Evolutionary conservation across 1,140 invertebrate genomes (phyloP), one percentile per base, ranked within the genome.

Genomic region (Brachionus rubens): DNA sequence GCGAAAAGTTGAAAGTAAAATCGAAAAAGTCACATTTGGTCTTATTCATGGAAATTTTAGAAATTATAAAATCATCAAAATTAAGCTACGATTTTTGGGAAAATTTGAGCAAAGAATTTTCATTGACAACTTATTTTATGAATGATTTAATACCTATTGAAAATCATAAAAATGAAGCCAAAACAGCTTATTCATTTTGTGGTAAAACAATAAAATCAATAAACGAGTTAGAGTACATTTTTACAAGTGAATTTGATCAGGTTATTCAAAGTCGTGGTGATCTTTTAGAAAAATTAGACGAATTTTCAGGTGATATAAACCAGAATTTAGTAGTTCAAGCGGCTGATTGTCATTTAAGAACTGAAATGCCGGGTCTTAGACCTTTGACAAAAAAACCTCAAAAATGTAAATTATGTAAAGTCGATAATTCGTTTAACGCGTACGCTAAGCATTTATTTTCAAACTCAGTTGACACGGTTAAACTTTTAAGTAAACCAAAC

Each of bases 331-430:
- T 90, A 16, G 81, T 86, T 54, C 77, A 79, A 67, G 88, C 90
- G 1, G 87, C 88, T 24, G 83, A 87, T 59, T 91, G 91, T 79
- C 91, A 91, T 82, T 85, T 91, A 43, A 81, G 88, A 52, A 86
- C 84, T 12, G 28, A 70, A 14, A 26, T 33, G 16, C n/a, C 6
- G 12, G 75, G 41, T 50, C 40, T 46, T 3, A 21, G 33, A 79
- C 67, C 33, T 21, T 40, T n/a, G 12, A 26, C 21, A 12, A 72
- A 48, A 33, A 50, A 72, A 54, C 10, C 9, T 1, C 68, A 48
- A 10, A 83, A 81, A 59, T 88, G 87, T 79, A 75, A 79, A 0
- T 59, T 88, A 0, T 90, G 89, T 78, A 78, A 79, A 24, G 82
- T 84, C n/a, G 85, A 87, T 33, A 82, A 85, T 36, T 43, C 81